phyloP scores from a whole-genome alignment of 2,113 vertebrate genomes.

The Oncorhynchus tshawytscha region DNA sequence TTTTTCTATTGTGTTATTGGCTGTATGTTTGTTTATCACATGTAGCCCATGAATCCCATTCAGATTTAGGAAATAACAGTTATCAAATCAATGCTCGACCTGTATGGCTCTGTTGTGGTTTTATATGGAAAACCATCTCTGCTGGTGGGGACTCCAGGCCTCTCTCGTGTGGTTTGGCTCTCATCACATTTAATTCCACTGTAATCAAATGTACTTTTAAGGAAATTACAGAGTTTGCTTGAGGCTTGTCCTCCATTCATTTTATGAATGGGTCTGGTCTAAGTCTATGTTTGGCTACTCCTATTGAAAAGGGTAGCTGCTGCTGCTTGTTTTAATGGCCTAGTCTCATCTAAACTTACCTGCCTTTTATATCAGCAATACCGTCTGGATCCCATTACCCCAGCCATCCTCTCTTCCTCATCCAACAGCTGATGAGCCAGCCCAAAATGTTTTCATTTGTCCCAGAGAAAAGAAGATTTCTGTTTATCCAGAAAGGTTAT shows the following conservation, averaged over 20 bases:
- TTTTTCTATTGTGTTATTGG: too few relatives aligned
- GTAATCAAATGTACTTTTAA: slow-evolving; percentile 50
- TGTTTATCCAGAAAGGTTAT: slow-evolving; percentile 33
- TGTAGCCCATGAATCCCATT: too few relatives aligned
- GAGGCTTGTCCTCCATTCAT: slow-evolving; percentile 28
- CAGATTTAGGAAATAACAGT: neutral
- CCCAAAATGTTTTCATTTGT: slow-evolving; percentile 50
- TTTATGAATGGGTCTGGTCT: slow-evolving; percentile 19
- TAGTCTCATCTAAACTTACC: slow-evolving; percentile 55
- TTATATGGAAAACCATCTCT: slow-evolving; percentile 40
- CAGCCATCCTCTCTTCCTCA: neutral
- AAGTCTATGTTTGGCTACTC: slow-evolving; percentile 26
- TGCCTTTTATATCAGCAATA: slow-evolving; percentile 55
- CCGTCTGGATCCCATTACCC: slow-evolving; percentile 62
- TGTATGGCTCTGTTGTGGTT: slow-evolving; percentile 8
- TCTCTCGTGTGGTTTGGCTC: slow-evolving; percentile 13
- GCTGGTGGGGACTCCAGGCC: slow-evolving; percentile 17
- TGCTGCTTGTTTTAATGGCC: slow-evolving; percentile 27
- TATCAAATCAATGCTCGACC: slow-evolving; percentile 30
- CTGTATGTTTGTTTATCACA: too few relatives aligned
- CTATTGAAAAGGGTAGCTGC: slow-evolving; percentile 31
- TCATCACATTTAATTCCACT: slow-evolving; percentile 46
- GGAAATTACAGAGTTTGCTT: slow-evolving; percentile 45
- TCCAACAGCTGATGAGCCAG: slow-evolving; percentile 34
- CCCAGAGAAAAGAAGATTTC: slow-evolving; percentile 26